Percentiles rank a stretch among this genome's conserved stretches.
Evolutionary conservation across 1,140 invertebrate species (phyloP).

Genomic region (Drosophila parabipectinata): DNA sequence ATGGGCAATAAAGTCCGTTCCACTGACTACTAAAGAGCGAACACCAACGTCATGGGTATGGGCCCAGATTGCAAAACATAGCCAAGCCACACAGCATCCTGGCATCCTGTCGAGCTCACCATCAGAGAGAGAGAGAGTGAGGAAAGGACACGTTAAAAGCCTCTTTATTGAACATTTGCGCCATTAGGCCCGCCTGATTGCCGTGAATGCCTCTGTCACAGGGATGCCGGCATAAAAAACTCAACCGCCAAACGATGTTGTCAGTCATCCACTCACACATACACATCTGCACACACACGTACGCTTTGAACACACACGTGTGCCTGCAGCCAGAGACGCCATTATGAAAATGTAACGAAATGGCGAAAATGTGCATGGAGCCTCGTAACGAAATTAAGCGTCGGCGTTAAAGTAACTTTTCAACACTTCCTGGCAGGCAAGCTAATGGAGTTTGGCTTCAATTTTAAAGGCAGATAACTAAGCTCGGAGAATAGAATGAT

Average conservation of each 20-base stretch:
- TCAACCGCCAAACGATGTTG: slow-evolving; percentile 66
- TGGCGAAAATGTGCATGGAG: slow-evolving; percentile 74
- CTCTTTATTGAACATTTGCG: slow-evolving; percentile 81
- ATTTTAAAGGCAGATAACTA: not conserved
- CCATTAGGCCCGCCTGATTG: slow-evolving; percentile 58
- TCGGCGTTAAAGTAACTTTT: slow-evolving; percentile 37
- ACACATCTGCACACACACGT: slow-evolving; percentile 20
- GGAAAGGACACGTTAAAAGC: slow-evolving; percentile 68
- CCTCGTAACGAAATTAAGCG: slow-evolving; percentile 76
- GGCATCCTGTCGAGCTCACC: slow-evolving; percentile 35
- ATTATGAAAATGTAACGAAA: slow-evolving; percentile 81
- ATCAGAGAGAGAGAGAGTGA: slow-evolving; percentile 14
- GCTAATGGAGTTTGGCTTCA: slow-evolving; percentile 13
- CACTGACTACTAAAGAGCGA: slow-evolving; percentile 52
- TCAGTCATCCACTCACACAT: slow-evolving; percentile 52
- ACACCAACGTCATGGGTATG: slow-evolving; percentile 20
- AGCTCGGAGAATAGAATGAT: no score
- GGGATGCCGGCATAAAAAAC: slow-evolving; percentile 59
- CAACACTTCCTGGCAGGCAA: slow-evolving; percentile 48
- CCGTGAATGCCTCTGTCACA: slow-evolving; percentile 37
- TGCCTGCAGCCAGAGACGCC: slow-evolving; percentile 37
- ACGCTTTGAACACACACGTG: slow-evolving; percentile 1
- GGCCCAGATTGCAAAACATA: slow-evolving; percentile 54
- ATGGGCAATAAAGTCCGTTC: slow-evolving; percentile 52
- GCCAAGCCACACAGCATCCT: slow-evolving; percentile 31